Evolutionary conservation across 2,797 vertebrate genomes (phyloP).

Genomic region (Hybognathus amarus): DNA sequence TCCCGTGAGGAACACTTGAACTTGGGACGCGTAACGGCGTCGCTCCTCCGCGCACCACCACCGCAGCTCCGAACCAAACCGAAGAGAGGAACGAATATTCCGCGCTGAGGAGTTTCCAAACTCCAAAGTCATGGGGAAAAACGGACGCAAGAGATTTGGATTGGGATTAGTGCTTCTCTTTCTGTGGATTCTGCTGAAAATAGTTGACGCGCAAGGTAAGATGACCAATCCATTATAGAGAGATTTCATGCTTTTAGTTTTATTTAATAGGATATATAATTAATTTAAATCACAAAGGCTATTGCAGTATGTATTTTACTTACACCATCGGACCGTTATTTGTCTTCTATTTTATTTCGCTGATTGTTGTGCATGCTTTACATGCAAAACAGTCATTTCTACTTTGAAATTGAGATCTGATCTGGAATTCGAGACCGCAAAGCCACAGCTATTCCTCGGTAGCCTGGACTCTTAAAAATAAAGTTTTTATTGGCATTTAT

Average conservation of each 20-base stretch:
- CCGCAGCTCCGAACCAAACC: neutral
- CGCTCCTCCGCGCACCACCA: neutral
- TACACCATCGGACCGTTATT: neutral
- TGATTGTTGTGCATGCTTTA: neutral
- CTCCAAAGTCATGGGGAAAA: slow-evolving; percentile 33
- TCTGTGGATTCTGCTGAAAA: neutral
- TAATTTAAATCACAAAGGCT: neutral
- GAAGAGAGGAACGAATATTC: slow-evolving; percentile 7
- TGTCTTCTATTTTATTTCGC: neutral
- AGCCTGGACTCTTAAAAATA: neutral
- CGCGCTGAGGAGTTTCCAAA: slow-evolving; percentile 40
- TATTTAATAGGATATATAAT: too few relatives aligned
- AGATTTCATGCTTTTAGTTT: neutral
- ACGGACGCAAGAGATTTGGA: slow-evolving; percentile 11
- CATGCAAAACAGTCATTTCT: neutral
- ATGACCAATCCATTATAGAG: neutral
- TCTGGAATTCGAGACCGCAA: slow-evolving; percentile 10
- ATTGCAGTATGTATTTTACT: neutral
- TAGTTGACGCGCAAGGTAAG: slow-evolving; percentile 40
- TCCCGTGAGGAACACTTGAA: neutral
- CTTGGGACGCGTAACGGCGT: slow-evolving; percentile 25
- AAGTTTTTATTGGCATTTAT: neutral
- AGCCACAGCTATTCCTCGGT: neutral
- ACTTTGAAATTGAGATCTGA: neutral
- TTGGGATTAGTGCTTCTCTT: slow-evolving; percentile 37